Conservation (phyloP, 2,888 invertebrate species). For the Pollenia griseotomentosa region DNA sequence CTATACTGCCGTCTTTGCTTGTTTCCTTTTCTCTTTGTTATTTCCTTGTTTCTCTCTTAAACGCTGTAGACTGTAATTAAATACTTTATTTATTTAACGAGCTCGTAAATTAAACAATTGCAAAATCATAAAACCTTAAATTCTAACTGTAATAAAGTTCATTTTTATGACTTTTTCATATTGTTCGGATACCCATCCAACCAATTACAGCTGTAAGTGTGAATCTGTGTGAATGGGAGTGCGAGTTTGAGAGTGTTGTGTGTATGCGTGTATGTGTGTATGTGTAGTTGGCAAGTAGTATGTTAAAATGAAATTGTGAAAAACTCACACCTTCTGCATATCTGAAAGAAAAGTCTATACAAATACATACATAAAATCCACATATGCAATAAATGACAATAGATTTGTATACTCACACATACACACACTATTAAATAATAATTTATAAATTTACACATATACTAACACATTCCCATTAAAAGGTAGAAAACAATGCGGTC, state of each 20-base stretch:
- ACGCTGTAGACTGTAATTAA: constrained; percentile 53
- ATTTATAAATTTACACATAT: constrained; percentile 9
- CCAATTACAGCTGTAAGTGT: constrained; percentile 10
- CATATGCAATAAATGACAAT: constrained; percentile 14
- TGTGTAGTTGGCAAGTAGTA: constrained; percentile 24
- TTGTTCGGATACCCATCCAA: constrained; percentile 64
- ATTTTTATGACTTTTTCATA: constrained; percentile 77
- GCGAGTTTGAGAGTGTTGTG: constrained; percentile 3
- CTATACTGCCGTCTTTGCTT: not conserved
- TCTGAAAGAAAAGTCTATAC: constrained; percentile 3
- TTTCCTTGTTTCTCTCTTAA: not conserved
- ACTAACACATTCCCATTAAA: not conserved
- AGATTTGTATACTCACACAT: not conserved
- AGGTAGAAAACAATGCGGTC: constrained; percentile 50
- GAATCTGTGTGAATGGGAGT: not conserved
- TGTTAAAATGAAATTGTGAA: constrained; percentile 52
- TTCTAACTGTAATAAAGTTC: constrained; percentile 76
- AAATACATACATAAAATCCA: constrained; percentile 6
- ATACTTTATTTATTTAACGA: constrained; percentile 66
- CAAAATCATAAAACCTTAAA: constrained; percentile 72
- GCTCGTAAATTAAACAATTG: constrained; percentile 73
- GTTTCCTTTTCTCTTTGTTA: not conserved
- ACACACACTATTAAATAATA: constrained; percentile 6
- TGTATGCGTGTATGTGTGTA: too few species aligned
- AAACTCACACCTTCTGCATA: constrained; percentile 67